phyloP scores from a whole-genome alignment of 1,140 invertebrate genomes.

The Drosophila prosaltans region DNA sequence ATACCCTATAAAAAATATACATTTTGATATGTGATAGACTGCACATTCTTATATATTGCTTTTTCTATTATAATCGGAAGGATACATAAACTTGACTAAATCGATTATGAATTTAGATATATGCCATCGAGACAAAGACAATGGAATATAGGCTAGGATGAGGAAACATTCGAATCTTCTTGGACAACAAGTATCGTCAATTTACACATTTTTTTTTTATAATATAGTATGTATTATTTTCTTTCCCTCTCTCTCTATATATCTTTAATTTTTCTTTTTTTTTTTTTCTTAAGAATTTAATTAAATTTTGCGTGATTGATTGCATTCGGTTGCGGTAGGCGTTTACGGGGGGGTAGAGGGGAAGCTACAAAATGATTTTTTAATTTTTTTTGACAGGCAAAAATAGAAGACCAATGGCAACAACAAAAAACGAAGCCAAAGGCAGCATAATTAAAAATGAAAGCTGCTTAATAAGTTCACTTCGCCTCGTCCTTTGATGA shows the following conservation, averaged over 20 bases:
- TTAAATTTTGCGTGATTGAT: constrained; percentile 76
- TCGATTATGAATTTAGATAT: too few species aligned
- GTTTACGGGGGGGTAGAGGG: constrained; percentile 5
- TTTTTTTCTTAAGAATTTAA: constrained; percentile 65
- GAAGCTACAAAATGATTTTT: constrained; percentile 62
- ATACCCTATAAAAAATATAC: too few species aligned
- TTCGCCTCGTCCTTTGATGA: constrained; percentile 66
- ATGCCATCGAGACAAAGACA: too few species aligned
- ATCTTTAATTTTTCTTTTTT: constrained; percentile 27
- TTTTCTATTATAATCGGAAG: too few species aligned
- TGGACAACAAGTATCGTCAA: neutral
- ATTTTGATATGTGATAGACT: too few species aligned
- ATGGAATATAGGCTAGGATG: too few species aligned
- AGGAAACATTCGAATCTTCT: neutral
- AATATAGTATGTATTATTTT: constrained; percentile 1
- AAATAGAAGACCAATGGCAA: constrained; percentile 36
- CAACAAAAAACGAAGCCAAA: constrained; percentile 17
- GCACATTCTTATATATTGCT: too few species aligned
- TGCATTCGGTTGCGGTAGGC: constrained; percentile 59
- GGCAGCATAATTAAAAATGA: constrained; percentile 75
- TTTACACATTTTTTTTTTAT: neutral
- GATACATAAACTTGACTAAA: too few species aligned
- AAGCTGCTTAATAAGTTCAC: constrained; percentile 73
- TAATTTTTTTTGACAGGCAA: constrained; percentile 59
- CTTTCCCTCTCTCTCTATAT: neutral